These are phyloP conservation scores for Hipparchia semele DNA, from an alignment of 2,888 invertebrate species.

Conservation along the genomic window DNA sequence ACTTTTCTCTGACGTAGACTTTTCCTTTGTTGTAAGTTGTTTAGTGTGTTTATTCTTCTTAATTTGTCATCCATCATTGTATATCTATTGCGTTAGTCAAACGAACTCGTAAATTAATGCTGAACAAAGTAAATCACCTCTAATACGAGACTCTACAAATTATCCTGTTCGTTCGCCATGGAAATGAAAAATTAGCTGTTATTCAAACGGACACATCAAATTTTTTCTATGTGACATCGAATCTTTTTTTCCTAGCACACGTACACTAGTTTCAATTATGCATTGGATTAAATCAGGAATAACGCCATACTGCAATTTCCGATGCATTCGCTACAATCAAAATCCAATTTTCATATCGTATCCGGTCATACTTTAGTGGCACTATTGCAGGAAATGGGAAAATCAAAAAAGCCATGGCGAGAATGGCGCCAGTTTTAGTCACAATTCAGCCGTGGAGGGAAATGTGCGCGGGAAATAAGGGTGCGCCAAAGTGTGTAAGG, in stretches of 20 bases:
- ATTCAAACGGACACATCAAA: too few species aligned
- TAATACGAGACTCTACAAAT: too few species aligned
- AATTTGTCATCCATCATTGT: too few species aligned
- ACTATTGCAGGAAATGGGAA: constrained; percentile 18
- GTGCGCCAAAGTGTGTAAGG: constrained; percentile 38
- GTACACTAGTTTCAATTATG: neutral
- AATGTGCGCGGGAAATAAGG: constrained; percentile 40
- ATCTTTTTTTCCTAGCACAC: too few species aligned
- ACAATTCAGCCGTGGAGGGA: constrained; percentile 31
- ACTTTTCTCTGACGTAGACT: neutral
- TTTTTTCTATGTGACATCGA: too few species aligned
- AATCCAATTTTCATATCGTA: constrained; percentile 14
- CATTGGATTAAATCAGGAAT: neutral
- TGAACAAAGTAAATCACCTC: neutral
- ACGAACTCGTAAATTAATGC: too few species aligned
- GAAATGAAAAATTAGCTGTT: neutral
- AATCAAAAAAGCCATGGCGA: constrained; percentile 11
- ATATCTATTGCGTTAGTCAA: too few species aligned
- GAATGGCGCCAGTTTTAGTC: constrained; percentile 17
- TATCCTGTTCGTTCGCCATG: neutral
- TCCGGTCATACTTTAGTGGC: constrained; percentile 10
- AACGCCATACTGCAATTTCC: constrained; percentile 10
- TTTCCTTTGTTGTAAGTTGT: neutral
- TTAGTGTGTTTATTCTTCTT: too few species aligned
- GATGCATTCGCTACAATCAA: neutral